Conservation (phyloP, 2,113 vertebrate species). For the Picathartes gymnocephalus region DNA sequence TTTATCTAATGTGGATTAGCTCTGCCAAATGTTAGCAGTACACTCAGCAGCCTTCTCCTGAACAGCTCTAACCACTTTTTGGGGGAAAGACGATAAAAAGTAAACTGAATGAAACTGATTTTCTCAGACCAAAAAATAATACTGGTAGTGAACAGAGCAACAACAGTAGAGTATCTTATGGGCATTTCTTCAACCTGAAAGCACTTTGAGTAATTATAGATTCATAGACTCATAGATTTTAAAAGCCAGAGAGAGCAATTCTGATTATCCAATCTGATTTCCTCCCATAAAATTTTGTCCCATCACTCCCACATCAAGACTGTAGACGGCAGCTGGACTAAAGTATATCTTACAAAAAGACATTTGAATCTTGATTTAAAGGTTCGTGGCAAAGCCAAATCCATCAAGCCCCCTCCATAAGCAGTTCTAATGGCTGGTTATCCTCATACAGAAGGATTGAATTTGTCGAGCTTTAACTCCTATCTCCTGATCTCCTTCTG, state of each 20-base stretch:
- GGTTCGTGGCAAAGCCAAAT: background rate
- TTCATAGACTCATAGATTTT: conserved; percentile 37
- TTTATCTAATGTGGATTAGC: background rate
- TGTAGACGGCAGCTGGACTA: background rate
- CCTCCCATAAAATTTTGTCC: background rate
- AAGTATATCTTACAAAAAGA: background rate
- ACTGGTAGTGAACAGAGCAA: background rate
- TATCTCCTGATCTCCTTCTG: background rate
- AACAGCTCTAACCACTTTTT: background rate
- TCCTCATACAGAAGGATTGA: background rate
- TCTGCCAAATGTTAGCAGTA: background rate
- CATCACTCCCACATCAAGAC: background rate
- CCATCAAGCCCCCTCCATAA: background rate
- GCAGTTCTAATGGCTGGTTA: background rate
- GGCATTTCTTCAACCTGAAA: background rate
- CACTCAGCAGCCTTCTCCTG: background rate
- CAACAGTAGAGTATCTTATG: background rate
- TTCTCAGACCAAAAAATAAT: background rate
- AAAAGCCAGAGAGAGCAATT: conserved; percentile 37
- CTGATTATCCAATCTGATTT: conserved; percentile 23
- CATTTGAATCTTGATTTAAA: conserved; percentile 16
- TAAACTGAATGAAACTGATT: background rate
- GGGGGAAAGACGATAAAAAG: background rate
- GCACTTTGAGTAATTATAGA: conserved; percentile 31
- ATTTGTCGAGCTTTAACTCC: conserved; percentile 16